Evolutionary conservation across 1,140 invertebrate species (phyloP), one percentile per base, ranked within the genome.

Genomic region (Calliopsis andreniformis): DNA sequence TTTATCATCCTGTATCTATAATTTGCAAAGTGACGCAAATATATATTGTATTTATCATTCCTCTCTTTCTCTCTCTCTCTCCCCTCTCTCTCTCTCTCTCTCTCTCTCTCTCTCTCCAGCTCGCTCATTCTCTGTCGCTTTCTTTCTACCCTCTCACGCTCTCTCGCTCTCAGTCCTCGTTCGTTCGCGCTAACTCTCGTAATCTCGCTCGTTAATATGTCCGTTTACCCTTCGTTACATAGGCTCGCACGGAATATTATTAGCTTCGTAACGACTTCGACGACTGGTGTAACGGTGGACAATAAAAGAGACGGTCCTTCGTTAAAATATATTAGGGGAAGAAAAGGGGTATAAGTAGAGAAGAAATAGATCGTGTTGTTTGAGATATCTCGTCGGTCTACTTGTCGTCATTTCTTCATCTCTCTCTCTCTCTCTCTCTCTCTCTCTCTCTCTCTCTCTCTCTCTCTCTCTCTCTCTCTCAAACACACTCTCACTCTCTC

Each of bases 311-410:
- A 78, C 82, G 79, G 79, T 80, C 63, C 67, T 82, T 79, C 42
- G 62, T 82, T 85, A 81, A 88, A 88, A 84, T 87, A 82, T 64
- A 56, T 81, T 77, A 66, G 61, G 70, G 78, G 67, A 83, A 85
- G 80, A 80, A 81, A 86, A 82, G 72, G 63, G 51, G 35, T 82
- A 83, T 76, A 82, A 67, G 47, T 77, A 82, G 42, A 83, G 79
- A 84, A 85, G 84, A 88, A 72, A 86, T 76, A 85, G 82, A 83
- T 86, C 83, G 81, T 85, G 86, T 61, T 42, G 49, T 43, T 63
- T 59, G n/a, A 39, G 35, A 39, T 66, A 66, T 28, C 58, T 82
- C 80, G 76, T 83, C 82, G 82, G 76, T 86, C 81, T 81, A 58
- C 47, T 39, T 62, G 30, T n/a, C 78, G 78, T 80, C 14, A 14